Base-by-base conservation (phyloP, 2,797 vertebrate species). In the Eurystomus glaucurus region DNA sequence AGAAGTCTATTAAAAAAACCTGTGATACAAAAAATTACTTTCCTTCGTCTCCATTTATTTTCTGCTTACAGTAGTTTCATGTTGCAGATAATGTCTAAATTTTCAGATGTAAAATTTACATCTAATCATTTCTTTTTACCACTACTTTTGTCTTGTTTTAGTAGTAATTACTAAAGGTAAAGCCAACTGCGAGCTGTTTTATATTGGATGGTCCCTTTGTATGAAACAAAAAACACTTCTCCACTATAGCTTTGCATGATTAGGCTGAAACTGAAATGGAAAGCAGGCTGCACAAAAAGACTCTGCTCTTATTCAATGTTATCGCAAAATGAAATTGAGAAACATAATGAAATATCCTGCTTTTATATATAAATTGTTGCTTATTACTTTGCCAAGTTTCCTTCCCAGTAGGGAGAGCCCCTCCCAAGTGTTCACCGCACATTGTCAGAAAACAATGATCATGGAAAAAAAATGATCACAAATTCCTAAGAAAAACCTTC, bases 301-400 rank as follows among this genome's bases (percentile, higher is more conserved):
- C n/a, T 72, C 28, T 57, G 57, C 39, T 52, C 37, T 71, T 75
- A 52, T 17, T 86, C 26, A 51, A 10, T 0, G 3, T 35, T 66
- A 39, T 10, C 79, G 37, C 62, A 81, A 79, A 93, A 89, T 39
- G 8, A 75, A 87, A 71, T 14, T 74, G 70, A 93, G 52, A 71
- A 46, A 52, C 0, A 35, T 43, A 33, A 35, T 50, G 55, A 71
- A 70, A 79, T 45, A 55, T 19, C 33, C 37, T 72, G 31, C 13
- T 79, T 75, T 60, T 65, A 52, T 28, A 48, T 35, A 71, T 1
- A 26, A 46, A 14, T 31, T 62, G 25, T 41, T 87, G 10, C 29
- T 82, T 66, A 50, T 51, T 68, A 41, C 33, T 82, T 78, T 69
- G 43, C 21, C 20, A 75, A 43, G 60, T 62, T 75, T 66, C 26